Evolutionary conservation across 2,797 vertebrate species (phyloP).

Genomic region (Dermochelys coriacea): DNA sequence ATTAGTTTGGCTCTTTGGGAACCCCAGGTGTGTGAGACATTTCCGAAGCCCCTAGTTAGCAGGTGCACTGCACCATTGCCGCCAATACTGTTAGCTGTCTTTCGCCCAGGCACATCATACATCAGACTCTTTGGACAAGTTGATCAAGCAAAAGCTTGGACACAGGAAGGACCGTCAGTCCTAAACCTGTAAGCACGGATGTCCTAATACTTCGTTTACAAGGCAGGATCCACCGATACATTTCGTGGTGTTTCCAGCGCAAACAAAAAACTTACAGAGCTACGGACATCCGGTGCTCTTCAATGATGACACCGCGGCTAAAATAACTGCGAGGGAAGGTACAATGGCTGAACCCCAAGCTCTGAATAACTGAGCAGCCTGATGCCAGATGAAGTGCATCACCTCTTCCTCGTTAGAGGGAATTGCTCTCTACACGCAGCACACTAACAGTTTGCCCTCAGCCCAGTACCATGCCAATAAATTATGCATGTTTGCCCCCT

Average conservation of each 20-base stretch:
- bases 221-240: neutral
- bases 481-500: neutral
- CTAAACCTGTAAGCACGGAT: neutral
- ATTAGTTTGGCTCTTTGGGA: neutral
- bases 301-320: neutral
- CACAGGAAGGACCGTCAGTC: neutral
- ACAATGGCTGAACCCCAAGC: neutral
- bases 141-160: neutral
- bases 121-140: neutral
- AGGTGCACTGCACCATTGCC: rapidly evolving
- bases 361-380: neutral
- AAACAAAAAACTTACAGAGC: constrained; percentile 15
- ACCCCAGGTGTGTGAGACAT: neutral
- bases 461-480: neutral
- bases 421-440: neutral
- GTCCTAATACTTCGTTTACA: neutral
- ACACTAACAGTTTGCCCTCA: constrained; percentile 24
- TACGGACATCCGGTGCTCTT: neutral
- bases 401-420: neutral
- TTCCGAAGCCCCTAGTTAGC: neutral
- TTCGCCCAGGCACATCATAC: neutral
- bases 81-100: neutral
- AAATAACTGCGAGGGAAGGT: constrained; percentile 25
- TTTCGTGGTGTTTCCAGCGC: constrained; percentile 26
- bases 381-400: constrained; percentile 2